Conservation (phyloP, 2,797 vertebrate species). For the Danio albolineatus region DNA sequence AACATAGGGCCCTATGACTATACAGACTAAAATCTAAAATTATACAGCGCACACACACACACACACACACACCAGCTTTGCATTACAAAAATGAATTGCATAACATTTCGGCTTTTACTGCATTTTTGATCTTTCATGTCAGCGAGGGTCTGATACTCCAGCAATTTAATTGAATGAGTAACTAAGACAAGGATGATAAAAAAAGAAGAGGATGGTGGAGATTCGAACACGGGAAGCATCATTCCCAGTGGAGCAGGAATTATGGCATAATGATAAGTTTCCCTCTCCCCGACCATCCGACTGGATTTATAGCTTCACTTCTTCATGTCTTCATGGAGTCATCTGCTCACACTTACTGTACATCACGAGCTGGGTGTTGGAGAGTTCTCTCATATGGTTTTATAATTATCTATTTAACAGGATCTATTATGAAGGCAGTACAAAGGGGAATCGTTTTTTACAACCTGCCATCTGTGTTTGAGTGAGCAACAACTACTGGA, state of each 20-base stretch:
- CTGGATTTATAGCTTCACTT: slow-evolving; percentile 44
- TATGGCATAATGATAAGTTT: slow-evolving; percentile 47
- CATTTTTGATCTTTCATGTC: not conserved
- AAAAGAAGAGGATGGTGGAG: not conserved
- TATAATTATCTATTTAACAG: slow-evolving; percentile 50
- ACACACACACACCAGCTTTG: no score
- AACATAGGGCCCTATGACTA: no score
- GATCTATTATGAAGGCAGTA: slow-evolving; percentile 46
- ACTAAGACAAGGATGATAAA: not conserved
- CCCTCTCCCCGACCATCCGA: slow-evolving; percentile 22
- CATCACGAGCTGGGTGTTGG: slow-evolving; percentile 21
- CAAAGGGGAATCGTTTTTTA: slow-evolving; percentile 41
- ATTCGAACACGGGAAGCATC: slow-evolving; percentile 21
- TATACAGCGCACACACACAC: no score
- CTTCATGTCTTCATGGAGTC: slow-evolving; percentile 29
- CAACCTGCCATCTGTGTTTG: slow-evolving; percentile 42
- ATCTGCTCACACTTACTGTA: slow-evolving; percentile 46
- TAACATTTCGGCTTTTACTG: no score
- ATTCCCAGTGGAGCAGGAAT: slow-evolving; percentile 16
- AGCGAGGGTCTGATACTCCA: not conserved
- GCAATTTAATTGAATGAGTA: slow-evolving; percentile 29
- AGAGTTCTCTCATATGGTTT: slow-evolving; percentile 44
- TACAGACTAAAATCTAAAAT: no score
- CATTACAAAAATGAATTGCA: no score
- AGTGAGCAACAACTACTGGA: slow-evolving; percentile 27